A percentile compares a stretch with the other conserved stretches of the same genome.
Evolutionary conservation across 2,797 vertebrate genomes (phyloP).

Genomic region (Microcaecilia unicolor): DNA sequence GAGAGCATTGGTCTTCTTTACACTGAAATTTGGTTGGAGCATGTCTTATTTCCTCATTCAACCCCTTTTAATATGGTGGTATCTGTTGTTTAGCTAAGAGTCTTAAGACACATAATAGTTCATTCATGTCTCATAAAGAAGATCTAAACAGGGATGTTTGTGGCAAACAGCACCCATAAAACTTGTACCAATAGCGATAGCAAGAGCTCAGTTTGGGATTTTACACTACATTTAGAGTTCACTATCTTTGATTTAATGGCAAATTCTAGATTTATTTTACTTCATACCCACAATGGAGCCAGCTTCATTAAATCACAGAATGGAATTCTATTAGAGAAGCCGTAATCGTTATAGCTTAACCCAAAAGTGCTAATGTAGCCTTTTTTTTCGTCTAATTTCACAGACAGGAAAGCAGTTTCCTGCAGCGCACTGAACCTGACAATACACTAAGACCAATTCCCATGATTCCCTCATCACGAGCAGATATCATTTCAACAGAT

Average conservation of each 20-base stretch:
- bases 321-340: constrained; percentile 11
- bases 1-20: constrained; percentile 28
- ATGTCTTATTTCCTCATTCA: constrained; percentile 5
- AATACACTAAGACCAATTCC: constrained; percentile 43
- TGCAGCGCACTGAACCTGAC: constrained; percentile 27
- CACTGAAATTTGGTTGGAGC: constrained; percentile 9
- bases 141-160: constrained; percentile 2
- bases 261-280: constrained; percentile 11
- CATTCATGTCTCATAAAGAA: constrained; percentile 10
- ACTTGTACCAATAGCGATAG: background rate
- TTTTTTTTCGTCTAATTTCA: constrained; percentile 25
- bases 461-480: constrained; percentile 30
- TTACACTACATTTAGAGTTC: background rate
- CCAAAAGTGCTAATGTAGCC: constrained; percentile 21
- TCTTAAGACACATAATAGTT: constrained; percentile 12
- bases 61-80: background rate
- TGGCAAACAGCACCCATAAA: background rate
- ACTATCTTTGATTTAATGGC: background rate
- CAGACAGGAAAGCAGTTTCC: constrained; percentile 27
- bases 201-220: background rate
- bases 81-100: constrained; percentile 24
- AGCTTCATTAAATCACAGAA: constrained; percentile 8
- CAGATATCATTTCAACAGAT: constrained; percentile 60
- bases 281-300: background rate
- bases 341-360: constrained; percentile 9